phyloP scores from a whole-genome alignment of 1,140 invertebrate genomes.

The Drosophila novamexicana region DNA sequence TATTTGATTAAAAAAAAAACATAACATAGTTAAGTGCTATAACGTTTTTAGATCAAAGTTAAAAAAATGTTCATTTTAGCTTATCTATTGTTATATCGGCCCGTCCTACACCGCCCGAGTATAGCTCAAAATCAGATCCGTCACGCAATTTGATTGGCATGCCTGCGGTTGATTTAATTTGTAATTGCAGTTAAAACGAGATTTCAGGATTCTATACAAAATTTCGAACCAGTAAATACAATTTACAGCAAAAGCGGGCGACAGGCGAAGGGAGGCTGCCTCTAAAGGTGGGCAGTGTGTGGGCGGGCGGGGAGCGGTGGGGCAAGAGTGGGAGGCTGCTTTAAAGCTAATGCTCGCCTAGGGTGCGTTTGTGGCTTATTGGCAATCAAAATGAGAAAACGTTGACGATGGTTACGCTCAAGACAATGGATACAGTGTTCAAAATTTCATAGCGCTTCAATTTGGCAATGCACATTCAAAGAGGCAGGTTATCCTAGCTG shows the following conservation, averaged over 20 bases:
- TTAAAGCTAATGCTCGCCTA: constrained; percentile 60
- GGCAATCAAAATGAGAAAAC: constrained; percentile 56
- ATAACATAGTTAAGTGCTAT: too few relatives aligned
- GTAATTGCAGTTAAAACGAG: constrained; percentile 65
- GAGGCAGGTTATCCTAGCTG: too few relatives aligned
- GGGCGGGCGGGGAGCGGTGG: not conserved
- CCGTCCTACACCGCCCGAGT: not conserved
- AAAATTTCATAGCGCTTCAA: not conserved
- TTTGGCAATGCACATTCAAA: too few relatives aligned
- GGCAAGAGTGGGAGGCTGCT: not conserved
- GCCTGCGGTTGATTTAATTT: constrained; percentile 65
- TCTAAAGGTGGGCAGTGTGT: constrained; percentile 3
- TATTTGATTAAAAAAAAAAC: too few relatives aligned
- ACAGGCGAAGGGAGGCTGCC: not conserved
- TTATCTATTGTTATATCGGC: not conserved
- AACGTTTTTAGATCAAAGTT: too few relatives aligned
- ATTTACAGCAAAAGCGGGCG: constrained; percentile 36
- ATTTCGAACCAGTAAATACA: constrained; percentile 50
- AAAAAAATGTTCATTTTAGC: not conserved
- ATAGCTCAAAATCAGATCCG: constrained; percentile 22
- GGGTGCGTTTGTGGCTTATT: constrained; percentile 70
- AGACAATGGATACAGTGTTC: constrained; percentile 20
- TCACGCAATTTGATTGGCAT: constrained; percentile 47
- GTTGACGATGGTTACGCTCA: constrained; percentile 7
- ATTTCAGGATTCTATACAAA: constrained; percentile 33